These are phyloP conservation scores for Drosophila parabipectinata DNA, from an alignment of 1,140 invertebrate species.

Conservation along the genomic window DNA sequence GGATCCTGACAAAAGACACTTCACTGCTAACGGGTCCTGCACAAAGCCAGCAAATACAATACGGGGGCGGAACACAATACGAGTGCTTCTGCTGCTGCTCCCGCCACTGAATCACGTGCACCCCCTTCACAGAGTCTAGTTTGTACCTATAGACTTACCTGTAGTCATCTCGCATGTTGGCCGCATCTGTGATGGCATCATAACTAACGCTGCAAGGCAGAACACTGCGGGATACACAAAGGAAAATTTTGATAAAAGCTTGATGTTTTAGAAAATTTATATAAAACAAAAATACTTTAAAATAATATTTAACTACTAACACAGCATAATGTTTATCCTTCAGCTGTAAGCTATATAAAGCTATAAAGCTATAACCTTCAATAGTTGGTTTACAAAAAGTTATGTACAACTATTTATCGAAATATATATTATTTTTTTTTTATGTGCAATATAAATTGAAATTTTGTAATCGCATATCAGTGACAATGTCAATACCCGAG, in stretches of 20 bases:
- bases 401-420: too few relatives aligned
- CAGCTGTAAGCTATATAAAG: too few relatives aligned
- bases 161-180: slow-evolving; percentile 84
- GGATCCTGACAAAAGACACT: slow-evolving; percentile 38
- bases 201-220: slow-evolving; percentile 87
- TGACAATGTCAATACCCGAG: not conserved
- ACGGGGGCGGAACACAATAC: slow-evolving; percentile 17
- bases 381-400: too few relatives aligned
- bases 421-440: not conserved
- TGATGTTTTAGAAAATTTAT: too few relatives aligned
- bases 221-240: slow-evolving; percentile 83
- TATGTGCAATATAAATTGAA: slow-evolving; percentile 13
- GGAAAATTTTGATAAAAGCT: not conserved
- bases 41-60: slow-evolving; percentile 28
- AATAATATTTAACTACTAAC: too few relatives aligned
- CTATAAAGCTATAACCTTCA: too few relatives aligned
- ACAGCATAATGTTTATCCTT: not conserved
- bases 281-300: too few relatives aligned
- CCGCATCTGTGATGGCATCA: slow-evolving; percentile 83
- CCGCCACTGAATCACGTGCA: not conserved
- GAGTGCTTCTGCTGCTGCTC: not conserved
- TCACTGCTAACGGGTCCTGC: slow-evolving; percentile 4
- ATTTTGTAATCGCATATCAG: slow-evolving; percentile 21
- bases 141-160: slow-evolving; percentile 48
- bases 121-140: too few relatives aligned